Evolutionary conservation across 2,888 invertebrate species (phyloP).

Genomic region (Baccha elongata): DNA sequence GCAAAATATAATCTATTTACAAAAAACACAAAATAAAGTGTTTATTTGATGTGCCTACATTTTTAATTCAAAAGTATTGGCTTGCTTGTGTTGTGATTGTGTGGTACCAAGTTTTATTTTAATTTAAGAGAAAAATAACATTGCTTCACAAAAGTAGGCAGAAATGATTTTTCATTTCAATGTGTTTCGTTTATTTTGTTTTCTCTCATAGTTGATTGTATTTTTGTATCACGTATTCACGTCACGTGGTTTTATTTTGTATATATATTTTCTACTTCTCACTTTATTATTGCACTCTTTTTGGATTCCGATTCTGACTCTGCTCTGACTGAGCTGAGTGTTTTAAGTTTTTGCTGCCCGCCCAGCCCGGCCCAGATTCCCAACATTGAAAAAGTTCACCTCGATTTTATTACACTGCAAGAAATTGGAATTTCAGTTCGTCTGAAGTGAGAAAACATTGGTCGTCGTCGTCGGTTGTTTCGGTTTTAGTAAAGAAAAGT

Average conservation of each 20-base stretch:
- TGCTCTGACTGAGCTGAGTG: neutral
- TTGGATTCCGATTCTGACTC: slow-evolving; percentile 13
- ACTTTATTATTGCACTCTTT: slow-evolving; percentile 23
- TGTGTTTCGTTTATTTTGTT: too few species aligned
- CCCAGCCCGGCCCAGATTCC: neutral
- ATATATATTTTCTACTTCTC: slow-evolving; percentile 42
- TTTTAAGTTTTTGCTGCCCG: neutral
- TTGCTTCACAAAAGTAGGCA: too few species aligned
- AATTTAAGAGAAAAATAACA: too few species aligned
- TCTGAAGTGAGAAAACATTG: slow-evolving; percentile 42
- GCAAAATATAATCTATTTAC: too few species aligned
- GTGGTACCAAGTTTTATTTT: too few species aligned
- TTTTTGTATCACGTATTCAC: too few species aligned
- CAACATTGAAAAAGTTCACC: slow-evolving; percentile 39
- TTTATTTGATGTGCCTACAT: too few species aligned
- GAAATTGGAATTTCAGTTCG: slow-evolving; percentile 48
- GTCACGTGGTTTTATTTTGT: slow-evolving; percentile 51
- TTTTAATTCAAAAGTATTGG: too few species aligned
- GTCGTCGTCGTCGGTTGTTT: slow-evolving; percentile 51
- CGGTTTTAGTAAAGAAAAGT: slow-evolving; percentile 40
- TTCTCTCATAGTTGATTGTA: too few species aligned
- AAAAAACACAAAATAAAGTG: too few species aligned
- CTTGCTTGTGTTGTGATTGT: too few species aligned
- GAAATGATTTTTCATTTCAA: too few species aligned
- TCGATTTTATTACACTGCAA: slow-evolving; percentile 62